Evolutionary conservation across 2,797 vertebrate genomes (phyloP).

Genomic region (Mormyrops attenuatus): DNA sequence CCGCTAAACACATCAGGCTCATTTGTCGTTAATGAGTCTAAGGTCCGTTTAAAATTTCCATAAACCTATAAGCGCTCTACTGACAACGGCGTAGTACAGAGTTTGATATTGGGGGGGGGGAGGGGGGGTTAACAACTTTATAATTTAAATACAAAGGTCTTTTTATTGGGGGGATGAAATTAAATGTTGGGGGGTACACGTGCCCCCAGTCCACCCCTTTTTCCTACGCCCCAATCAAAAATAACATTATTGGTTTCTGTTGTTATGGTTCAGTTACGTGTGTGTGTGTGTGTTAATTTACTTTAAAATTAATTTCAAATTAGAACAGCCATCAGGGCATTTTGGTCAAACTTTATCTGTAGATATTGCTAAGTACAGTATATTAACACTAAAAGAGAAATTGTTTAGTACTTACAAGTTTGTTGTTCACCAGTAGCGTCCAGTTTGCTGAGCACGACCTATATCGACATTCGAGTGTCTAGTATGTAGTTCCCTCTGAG

Average conservation of each 20-base stretch:
- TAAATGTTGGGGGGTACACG: background rate
- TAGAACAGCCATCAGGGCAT: background rate
- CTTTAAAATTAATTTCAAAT: background rate
- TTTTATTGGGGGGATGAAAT: background rate
- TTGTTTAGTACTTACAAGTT: background rate
- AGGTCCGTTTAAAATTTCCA: background rate
- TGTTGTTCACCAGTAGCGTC: background rate
- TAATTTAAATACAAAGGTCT: background rate
- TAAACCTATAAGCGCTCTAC: background rate
- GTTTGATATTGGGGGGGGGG: background rate
- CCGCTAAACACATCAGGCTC: background rate
- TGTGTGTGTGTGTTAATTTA: background rate
- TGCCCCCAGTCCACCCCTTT: background rate
- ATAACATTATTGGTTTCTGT: background rate
- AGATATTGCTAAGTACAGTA: background rate
- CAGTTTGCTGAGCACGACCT: conserved; percentile 14
- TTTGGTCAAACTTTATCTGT: background rate
- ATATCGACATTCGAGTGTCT: conserved; percentile 19
- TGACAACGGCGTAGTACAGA: background rate
- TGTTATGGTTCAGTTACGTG: background rate
- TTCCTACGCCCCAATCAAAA: background rate
- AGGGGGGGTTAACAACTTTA: background rate
- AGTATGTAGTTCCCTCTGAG: conserved; percentile 19
- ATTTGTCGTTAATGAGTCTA: background rate
- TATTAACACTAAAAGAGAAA: background rate